Evolutionary conservation across 2,888 invertebrate genomes (phyloP), one percentile per base, ranked within the genome.

Genomic region (Xestobium rufovillosum): DNA sequence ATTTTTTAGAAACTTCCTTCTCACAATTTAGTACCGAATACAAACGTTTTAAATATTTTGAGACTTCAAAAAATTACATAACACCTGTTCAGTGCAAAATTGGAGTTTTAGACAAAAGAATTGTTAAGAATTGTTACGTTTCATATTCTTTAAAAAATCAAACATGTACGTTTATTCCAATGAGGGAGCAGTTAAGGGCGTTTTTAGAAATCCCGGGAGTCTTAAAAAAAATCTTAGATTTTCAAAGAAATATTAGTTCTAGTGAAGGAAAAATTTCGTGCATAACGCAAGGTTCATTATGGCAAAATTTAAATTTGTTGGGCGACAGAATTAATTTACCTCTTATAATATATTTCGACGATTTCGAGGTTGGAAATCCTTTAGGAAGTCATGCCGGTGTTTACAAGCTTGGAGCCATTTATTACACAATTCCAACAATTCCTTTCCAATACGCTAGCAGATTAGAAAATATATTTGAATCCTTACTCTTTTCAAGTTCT

Each of bases 381-480:
- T 34, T 50, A 23, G 50, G 49, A 4, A 49, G 47, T 12, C 50
- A 47, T 34, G 42, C 49, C 3, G 51, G 49, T 1, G 33, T 35
- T 8, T 38, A 49, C 27, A 51, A 50, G 35, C 26, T 50, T 9
- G 49, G 50, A 19, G 47, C 41, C 19, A 44, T 49, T 12, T 52
- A 52, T 38, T 31, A 34, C 4, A 36, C 35, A 28, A 37, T 50
- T 10, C 34, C 39, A 11, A 39, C 40, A 17, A 32, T 51, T 14
- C 49, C 48, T 11, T 47, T 43, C 4, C 13, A 41, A 14, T 29
- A 31, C 23, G 15, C 35, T n/a, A 43, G 42, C 17, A 29, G 39
- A 30, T 36, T 48, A 14, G 47, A 49, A 40, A 47, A 47, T 34
- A 39, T 48, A 25, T 47, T 47, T 37, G 14, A 43, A 26, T 31